phyloP scores from a whole-genome alignment of 2,888 invertebrate genomes.

The Mystacides longicornis region DNA sequence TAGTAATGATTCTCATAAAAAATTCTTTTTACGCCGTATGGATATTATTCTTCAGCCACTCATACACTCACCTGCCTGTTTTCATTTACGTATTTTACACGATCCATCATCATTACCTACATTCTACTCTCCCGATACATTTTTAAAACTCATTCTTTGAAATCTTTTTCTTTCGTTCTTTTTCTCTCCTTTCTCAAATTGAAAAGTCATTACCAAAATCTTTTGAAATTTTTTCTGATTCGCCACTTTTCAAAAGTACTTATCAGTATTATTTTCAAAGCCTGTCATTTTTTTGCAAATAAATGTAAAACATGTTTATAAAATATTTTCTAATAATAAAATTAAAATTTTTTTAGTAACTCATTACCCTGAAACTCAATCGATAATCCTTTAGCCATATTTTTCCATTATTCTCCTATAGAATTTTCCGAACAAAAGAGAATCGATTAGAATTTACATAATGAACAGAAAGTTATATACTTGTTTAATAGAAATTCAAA shows the following conservation, averaged over 20 bases:
- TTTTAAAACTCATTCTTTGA: slow-evolving; percentile 1
- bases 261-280: neutral
- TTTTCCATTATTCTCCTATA: too few species aligned
- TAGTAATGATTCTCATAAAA: neutral
- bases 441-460: too few species aligned
- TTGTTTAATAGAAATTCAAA: too few species aligned
- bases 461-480: too few species aligned
- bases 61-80: neutral
- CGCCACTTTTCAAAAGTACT: neutral
- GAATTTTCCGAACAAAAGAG: too few species aligned
- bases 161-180: neutral
- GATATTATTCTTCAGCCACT: neutral
- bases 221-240: neutral
- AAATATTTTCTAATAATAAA: too few species aligned
- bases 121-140: slow-evolving; percentile 4
- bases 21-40: neutral
- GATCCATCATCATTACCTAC: slow-evolving; percentile 24
- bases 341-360: too few species aligned
- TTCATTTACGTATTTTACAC: slow-evolving; percentile 4
- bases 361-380: too few species aligned
- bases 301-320: too few species aligned
- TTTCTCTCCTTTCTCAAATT: neutral
- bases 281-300: too few species aligned
- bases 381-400: too few species aligned
- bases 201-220: slow-evolving; percentile 2